phyloP scores from a whole-genome alignment of 2,113 vertebrate genomes.

The Phasianus colchicus region DNA sequence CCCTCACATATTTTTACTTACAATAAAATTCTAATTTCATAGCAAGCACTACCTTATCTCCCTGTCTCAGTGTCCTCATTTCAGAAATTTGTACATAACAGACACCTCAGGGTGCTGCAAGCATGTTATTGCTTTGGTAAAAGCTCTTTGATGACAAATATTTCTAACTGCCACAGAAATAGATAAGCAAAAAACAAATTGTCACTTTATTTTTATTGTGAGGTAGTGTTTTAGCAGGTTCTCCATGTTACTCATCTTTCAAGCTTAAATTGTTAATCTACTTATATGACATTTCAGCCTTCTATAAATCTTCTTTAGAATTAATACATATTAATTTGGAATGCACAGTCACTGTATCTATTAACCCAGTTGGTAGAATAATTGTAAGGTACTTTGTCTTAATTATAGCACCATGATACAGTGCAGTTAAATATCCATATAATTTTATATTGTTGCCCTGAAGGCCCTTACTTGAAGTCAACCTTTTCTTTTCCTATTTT shows the following conservation, averaged over 20 bases:
- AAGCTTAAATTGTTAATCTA: not conserved
- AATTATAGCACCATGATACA: slow-evolving; percentile 43
- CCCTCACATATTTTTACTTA: not conserved
- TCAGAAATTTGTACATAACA: not conserved
- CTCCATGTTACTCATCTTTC: not conserved
- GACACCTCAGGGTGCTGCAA: not conserved
- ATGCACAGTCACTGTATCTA: not conserved
- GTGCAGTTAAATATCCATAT: slow-evolving; percentile 56
- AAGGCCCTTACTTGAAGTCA: slow-evolving; percentile 41
- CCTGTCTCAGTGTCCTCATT: not conserved
- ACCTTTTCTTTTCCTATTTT: slow-evolving; percentile 34
- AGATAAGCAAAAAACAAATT: not conserved
- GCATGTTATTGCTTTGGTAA: not conserved
- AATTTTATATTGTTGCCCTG: slow-evolving; percentile 53
- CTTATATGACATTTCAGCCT: not conserved
- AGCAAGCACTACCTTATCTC: not conserved
- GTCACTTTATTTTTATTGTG: not conserved
- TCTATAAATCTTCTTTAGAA: not conserved
- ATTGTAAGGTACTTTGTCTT: slow-evolving; percentile 56
- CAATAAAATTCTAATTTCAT: not conserved
- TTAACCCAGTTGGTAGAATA: slow-evolving; percentile 49
- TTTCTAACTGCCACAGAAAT: not conserved
- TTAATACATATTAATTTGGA: slow-evolving; percentile 35
- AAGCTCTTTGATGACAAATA: not conserved
- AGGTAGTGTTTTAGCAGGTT: not conserved